Percentiles rank a stretch among this genome's conserved stretches.
Conservation (phyloP, 2,797 vertebrate species). For the Paratrypauchen microcephalus region DNA sequence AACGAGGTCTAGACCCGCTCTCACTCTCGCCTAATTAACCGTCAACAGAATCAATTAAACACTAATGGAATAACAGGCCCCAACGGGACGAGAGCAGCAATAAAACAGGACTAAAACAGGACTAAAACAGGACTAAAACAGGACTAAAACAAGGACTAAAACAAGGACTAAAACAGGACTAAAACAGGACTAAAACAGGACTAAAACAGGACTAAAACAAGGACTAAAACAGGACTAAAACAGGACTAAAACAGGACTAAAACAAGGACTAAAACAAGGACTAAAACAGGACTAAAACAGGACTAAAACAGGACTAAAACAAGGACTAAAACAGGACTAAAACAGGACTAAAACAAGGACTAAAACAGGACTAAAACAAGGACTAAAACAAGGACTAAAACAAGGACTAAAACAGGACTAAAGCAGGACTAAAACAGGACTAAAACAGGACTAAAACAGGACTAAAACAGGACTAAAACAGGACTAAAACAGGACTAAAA, state of each 20-base stretch:
- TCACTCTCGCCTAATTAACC: background rate
- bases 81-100: background rate
- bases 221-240: background rate
- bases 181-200: background rate
- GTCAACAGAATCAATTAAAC: background rate
- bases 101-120: background rate
- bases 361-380: no score
- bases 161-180: background rate
- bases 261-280: no score
- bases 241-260: background rate
- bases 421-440: no score
- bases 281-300: no score
- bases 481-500: no score
- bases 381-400: no score
- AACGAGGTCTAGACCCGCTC: conserved; percentile 7
- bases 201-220: background rate
- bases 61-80: background rate
- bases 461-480: no score
- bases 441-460: no score
- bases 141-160: background rate
- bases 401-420: no score
- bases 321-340: no score
- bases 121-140: background rate
- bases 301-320: background rate
- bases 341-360: no score